Conservation (phyloP, 2,888 invertebrate species). For the Watsonalla cultraria region DNA sequence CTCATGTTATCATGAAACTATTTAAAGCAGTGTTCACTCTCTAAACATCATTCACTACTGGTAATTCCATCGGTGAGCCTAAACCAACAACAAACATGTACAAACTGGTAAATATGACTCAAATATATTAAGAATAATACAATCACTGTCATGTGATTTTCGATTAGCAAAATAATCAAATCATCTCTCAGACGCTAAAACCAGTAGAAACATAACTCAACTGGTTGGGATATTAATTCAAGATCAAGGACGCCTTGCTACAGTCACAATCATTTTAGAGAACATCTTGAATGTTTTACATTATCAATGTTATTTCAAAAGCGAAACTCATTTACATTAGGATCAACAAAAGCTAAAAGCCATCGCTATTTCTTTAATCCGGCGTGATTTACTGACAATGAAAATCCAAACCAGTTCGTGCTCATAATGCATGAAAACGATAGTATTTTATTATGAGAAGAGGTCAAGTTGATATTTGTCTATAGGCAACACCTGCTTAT, state of each 20-base stretch:
- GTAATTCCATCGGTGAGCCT: constrained; percentile 21
- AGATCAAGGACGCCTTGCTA: background rate
- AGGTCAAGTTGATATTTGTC: background rate
- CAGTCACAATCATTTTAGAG: too few species aligned
- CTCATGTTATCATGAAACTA: constrained; percentile 55
- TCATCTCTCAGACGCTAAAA: too few species aligned
- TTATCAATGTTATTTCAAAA: background rate
- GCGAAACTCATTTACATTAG: background rate
- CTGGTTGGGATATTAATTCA: background rate
- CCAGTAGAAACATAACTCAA: background rate
- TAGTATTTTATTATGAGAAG: background rate
- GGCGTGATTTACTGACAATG: too few species aligned
- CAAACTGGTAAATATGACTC: constrained; percentile 60
- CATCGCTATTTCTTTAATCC: too few species aligned
- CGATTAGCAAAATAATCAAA: too few species aligned
- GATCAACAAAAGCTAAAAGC: background rate
- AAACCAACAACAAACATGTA: constrained; percentile 56
- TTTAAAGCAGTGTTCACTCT: constrained; percentile 42
- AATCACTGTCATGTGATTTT: too few species aligned
- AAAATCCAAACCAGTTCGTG: background rate
- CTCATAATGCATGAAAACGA: background rate
- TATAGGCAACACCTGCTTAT: too few species aligned
- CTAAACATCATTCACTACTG: constrained; percentile 40
- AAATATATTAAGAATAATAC: too few species aligned
- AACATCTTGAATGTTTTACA: background rate